phyloP scores from a whole-genome alignment of 2,888 invertebrate genomes.

The Philopedon plagiatum region DNA sequence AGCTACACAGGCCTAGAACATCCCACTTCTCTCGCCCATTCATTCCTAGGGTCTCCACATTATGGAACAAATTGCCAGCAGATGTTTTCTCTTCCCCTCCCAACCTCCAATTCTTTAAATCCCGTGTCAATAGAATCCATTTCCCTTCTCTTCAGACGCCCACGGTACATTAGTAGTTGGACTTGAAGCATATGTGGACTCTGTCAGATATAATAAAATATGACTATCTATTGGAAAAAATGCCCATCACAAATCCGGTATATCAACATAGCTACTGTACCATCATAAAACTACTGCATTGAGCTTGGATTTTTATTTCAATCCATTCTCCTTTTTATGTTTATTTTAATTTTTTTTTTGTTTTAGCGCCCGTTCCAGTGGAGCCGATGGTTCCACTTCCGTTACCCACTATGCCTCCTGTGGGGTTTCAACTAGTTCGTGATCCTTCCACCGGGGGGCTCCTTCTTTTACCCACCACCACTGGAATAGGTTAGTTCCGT shows the following conservation, averaged over 20 bases:
- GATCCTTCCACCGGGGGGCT: slow-evolving; percentile 89
- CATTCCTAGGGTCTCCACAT: no score
- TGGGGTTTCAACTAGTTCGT: slow-evolving; percentile 88
- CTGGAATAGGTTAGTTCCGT: slow-evolving; percentile 73
- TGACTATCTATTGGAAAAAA: no score
- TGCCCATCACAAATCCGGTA: not conserved
- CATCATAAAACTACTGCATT: not conserved
- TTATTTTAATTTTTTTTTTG: slow-evolving; percentile 56
- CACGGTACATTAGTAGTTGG: no score
- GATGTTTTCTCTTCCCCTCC: no score
- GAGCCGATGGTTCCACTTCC: slow-evolving; percentile 81
- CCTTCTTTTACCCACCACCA: slow-evolving; percentile 82
- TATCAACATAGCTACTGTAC: not conserved
- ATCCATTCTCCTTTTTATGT: slow-evolving; percentile 45
- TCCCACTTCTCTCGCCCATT: no score
- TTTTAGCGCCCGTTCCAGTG: slow-evolving; percentile 80
- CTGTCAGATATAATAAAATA: no score
- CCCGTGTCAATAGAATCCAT: no score
- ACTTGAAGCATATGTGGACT: no score
- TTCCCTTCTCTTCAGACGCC: no score
- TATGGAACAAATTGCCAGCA: no score
- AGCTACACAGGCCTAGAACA: no score
- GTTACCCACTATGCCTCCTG: slow-evolving; percentile 77
- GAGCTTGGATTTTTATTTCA: not conserved
- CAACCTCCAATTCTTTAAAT: no score